Conservation (phyloP, 2,113 vertebrate species). For the Nasalis larvatus region DNA sequence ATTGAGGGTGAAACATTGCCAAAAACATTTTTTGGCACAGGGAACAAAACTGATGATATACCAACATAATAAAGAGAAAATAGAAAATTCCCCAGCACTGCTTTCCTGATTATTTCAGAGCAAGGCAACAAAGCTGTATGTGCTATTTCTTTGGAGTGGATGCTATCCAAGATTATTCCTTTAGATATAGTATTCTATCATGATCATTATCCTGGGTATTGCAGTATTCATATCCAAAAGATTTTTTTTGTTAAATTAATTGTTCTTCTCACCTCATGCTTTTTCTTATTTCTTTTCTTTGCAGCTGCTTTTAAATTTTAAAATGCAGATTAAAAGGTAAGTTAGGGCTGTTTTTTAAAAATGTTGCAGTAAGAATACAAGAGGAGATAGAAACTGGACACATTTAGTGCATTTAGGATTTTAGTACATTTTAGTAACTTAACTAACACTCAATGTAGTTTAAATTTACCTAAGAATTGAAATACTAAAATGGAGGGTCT, state of each 20-base stretch:
- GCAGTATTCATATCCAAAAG: neutral
- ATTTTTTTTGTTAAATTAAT: neutral
- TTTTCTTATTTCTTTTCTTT: neutral
- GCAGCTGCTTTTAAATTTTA: neutral
- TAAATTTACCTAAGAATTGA: neutral
- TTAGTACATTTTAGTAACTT: neutral
- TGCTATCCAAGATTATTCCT: neutral
- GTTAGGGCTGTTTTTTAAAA: neutral
- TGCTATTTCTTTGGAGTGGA: neutral
- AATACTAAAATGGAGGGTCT: neutral
- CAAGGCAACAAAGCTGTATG: neutral
- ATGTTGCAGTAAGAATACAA: neutral
- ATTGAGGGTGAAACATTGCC: neutral
- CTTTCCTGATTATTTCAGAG: neutral
- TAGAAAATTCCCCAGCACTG: neutral
- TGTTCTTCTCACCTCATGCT: neutral
- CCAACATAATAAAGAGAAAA: neutral
- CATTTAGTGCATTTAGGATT: neutral
- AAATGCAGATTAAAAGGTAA: neutral
- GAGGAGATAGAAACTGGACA: neutral
- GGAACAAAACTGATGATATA: constrained; percentile 45
- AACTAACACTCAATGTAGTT: neutral
- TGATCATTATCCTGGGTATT: neutral
- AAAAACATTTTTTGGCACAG: constrained; percentile 43
- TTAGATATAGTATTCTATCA: neutral